phyloP scores from a whole-genome alignment of 2,888 invertebrate genomes.

The Mesorhabditis sp. region DNA sequence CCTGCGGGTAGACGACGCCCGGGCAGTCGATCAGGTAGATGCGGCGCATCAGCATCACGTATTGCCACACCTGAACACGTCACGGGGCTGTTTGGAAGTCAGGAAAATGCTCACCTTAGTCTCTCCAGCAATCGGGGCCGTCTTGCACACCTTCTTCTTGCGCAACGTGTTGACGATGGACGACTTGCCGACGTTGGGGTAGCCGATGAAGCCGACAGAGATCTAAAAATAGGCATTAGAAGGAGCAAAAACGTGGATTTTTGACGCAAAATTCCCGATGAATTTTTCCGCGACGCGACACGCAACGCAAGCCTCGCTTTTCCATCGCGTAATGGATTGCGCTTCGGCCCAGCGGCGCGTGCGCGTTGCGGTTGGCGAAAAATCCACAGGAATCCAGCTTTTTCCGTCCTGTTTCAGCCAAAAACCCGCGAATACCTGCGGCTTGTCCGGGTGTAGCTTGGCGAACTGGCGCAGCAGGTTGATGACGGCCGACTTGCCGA shows the following conservation, averaged over 20 bases:
- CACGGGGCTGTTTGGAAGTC: not conserved
- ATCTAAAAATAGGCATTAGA: slow-evolving; percentile 64
- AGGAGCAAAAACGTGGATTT: too few relatives aligned
- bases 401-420: too few relatives aligned
- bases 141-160: slow-evolving; percentile 95
- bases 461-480: slow-evolving; percentile 90
- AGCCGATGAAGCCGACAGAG: slow-evolving; percentile 96
- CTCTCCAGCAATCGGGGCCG: slow-evolving; percentile 90
- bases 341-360: too few relatives aligned
- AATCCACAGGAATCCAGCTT: too few relatives aligned
- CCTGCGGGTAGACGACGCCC: slow-evolving; percentile 90
- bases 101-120: slow-evolving; percentile 61
- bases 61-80: slow-evolving; percentile 83
- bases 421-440: slow-evolving; percentile 66
- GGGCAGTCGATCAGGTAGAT: slow-evolving; percentile 98
- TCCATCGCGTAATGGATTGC: too few relatives aligned
- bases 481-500: slow-evolving; percentile 94
- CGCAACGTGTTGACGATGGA: slow-evolving; percentile 93
- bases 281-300: not conserved
- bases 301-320: too few relatives aligned
- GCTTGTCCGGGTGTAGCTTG: slow-evolving; percentile 89
- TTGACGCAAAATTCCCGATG: slow-evolving; percentile 4
- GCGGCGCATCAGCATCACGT: slow-evolving; percentile 91
- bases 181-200: slow-evolving; percentile 97
- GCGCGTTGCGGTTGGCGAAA: too few relatives aligned